Conservation (phyloP, 2,888 invertebrate species). For the Lycia hirtaria region DNA sequence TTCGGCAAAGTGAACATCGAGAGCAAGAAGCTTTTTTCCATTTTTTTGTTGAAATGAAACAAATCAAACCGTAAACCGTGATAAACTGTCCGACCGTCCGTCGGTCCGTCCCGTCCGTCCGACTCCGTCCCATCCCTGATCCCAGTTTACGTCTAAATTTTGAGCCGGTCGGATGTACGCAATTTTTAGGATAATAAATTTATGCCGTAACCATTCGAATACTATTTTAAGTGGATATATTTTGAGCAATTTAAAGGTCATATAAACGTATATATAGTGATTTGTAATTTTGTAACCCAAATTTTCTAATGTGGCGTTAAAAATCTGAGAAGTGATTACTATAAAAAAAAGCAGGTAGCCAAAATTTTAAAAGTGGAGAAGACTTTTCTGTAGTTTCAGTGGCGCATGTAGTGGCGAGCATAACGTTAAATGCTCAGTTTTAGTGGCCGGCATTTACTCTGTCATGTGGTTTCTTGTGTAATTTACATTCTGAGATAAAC, state of each 20-base stretch:
- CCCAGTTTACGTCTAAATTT: slow-evolving; percentile 3
- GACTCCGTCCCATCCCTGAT: no score
- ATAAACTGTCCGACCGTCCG: no score
- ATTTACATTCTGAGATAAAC: slow-evolving; percentile 15
- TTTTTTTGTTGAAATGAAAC: no score
- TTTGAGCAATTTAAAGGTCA: background rate
- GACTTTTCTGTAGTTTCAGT: slow-evolving; percentile 21
- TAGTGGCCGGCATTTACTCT: slow-evolving; percentile 8
- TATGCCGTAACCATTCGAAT: background rate
- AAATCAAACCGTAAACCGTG: no score
- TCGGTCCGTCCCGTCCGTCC: no score
- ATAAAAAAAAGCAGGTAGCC: slow-evolving; percentile 33
- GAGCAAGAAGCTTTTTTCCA: no score
- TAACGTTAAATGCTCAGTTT: no score
- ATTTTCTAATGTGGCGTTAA: background rate
- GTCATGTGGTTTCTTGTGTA: slow-evolving; percentile 27
- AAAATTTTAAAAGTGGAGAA: slow-evolving; percentile 15
- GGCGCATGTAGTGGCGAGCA: slow-evolving; percentile 15
- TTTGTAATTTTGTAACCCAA: background rate
- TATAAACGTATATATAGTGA: no score
- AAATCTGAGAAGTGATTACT: slow-evolving; percentile 4
- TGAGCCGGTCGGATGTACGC: background rate
- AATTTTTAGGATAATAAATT: background rate
- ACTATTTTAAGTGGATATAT: background rate
- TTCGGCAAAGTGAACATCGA: no score